Conservation (phyloP, 2,113 vertebrate species). For the Trematomus loennbergii region DNA sequence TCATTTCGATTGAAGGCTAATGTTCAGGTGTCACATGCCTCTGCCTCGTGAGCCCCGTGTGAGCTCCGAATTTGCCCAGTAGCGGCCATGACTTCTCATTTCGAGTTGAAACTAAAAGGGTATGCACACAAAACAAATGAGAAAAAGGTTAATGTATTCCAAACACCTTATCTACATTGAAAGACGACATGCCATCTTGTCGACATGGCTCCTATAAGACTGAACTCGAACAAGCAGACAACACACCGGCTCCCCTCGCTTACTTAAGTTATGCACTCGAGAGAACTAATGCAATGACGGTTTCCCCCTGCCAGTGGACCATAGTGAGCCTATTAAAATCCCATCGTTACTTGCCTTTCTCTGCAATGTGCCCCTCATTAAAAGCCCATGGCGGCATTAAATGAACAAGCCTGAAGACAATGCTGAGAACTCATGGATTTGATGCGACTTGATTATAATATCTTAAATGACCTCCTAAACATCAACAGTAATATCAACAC, state of each 20-base stretch:
- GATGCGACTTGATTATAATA: constrained; percentile 66
- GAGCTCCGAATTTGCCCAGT: constrained; percentile 45
- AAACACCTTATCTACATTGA: constrained; percentile 70
- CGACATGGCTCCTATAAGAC: constrained; percentile 20
- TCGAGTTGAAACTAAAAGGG: constrained; percentile 60
- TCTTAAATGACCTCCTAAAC: constrained; percentile 56
- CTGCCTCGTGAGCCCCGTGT: constrained; percentile 48
- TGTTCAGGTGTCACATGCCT: constrained; percentile 63
- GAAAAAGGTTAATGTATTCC: constrained; percentile 82
- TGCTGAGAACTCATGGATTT: constrained; percentile 49
- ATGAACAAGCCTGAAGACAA: constrained; percentile 70
- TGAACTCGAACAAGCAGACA: constrained; percentile 60
- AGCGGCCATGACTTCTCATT: constrained; percentile 58
- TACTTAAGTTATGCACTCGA: constrained; percentile 61
- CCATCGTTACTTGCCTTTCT: constrained; percentile 56
- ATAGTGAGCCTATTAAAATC: constrained; percentile 77
- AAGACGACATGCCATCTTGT: constrained; percentile 46
- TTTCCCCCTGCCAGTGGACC: constrained; percentile 71
- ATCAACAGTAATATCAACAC: constrained; percentile 56
- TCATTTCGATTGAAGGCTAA: constrained; percentile 68
- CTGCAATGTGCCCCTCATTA: constrained; percentile 71
- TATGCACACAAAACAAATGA: constrained; percentile 71
- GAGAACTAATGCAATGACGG: constrained; percentile 62
- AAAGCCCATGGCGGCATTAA: constrained; percentile 67
- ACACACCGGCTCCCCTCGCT: constrained; percentile 44